These are phyloP conservation scores for Cephus nigrinus DNA, from an alignment of 2,888 invertebrate species.

Conservation along the genomic window DNA sequence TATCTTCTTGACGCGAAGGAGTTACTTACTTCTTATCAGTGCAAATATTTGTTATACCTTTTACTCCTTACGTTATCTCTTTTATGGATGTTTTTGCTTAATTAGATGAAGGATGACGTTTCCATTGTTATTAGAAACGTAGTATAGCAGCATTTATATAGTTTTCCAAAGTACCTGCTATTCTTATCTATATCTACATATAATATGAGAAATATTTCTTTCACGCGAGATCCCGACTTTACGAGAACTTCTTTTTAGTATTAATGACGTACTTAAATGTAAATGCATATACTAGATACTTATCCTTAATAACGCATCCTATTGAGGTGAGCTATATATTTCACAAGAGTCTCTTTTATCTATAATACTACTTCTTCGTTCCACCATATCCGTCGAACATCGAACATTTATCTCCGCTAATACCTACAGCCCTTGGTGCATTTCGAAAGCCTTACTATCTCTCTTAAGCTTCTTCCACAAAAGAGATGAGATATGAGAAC, in stretches of 20 bases:
- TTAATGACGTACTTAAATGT: background rate
- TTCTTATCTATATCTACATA: background rate
- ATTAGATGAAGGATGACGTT: background rate
- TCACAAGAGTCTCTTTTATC: background rate
- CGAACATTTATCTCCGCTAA: slow-evolving; percentile 4
- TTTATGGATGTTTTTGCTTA: background rate
- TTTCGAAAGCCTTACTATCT: slow-evolving; percentile 8
- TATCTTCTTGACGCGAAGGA: background rate
- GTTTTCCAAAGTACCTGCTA: background rate
- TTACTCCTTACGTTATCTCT: background rate
- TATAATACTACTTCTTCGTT: background rate
- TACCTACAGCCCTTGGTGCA: background rate
- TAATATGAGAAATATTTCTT: background rate
- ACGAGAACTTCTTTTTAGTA: background rate
- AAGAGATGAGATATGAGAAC: slow-evolving; percentile 19
- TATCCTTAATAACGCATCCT: background rate
- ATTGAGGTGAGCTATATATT: background rate
- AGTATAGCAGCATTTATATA: background rate
- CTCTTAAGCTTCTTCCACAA: slow-evolving; percentile 15
- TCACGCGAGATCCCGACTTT: background rate
- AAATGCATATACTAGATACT: background rate
- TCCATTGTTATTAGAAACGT: background rate
- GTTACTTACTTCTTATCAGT: background rate
- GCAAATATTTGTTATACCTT: background rate
- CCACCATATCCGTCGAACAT: background rate